Evolutionary conservation across 2,113 vertebrate species (phyloP).

Genomic region (Thamnophis sirtalis): DNA sequence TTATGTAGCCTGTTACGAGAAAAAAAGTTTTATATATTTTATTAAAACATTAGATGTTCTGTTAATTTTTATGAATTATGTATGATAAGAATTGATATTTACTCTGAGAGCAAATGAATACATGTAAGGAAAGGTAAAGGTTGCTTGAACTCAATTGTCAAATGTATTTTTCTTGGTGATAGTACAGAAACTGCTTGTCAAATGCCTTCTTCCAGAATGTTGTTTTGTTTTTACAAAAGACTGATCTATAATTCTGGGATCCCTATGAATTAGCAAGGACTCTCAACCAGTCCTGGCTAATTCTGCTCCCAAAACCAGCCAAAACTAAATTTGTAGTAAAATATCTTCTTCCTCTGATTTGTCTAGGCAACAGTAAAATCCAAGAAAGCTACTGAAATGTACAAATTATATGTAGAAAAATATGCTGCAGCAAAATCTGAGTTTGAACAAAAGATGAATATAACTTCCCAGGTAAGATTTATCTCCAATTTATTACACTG

Average conservation of each 20-base stretch:
- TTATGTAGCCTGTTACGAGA: not conserved
- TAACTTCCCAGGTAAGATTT: conserved; percentile 88
- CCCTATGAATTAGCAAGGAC: not conserved
- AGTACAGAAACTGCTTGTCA: not conserved
- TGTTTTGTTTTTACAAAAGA: not conserved
- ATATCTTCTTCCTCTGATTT: conserved; percentile 27
- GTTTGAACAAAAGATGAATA: conserved; percentile 96
- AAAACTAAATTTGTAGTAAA: not conserved
- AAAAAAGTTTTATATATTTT: not conserved
- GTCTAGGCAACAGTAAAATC: conserved; percentile 88
- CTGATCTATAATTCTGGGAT: not conserved
- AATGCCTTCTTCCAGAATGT: not conserved
- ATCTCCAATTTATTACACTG: not conserved
- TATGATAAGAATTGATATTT: conserved; percentile 1
- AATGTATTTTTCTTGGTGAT: not conserved
- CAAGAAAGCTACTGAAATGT: conserved; percentile 95
- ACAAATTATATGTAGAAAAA: conserved; percentile 91
- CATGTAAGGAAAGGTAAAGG: no score
- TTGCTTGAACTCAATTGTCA: not conserved
- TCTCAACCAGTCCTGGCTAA: not conserved
- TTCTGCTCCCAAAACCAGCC: not conserved
- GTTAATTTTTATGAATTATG: conserved; percentile 1
- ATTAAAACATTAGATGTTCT: not conserved
- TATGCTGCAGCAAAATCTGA: conserved; percentile 89
- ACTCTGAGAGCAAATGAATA: not conserved